phyloP scores from a whole-genome alignment of 1,140 invertebrate species.

The Andrena cerasifolii region DNA sequence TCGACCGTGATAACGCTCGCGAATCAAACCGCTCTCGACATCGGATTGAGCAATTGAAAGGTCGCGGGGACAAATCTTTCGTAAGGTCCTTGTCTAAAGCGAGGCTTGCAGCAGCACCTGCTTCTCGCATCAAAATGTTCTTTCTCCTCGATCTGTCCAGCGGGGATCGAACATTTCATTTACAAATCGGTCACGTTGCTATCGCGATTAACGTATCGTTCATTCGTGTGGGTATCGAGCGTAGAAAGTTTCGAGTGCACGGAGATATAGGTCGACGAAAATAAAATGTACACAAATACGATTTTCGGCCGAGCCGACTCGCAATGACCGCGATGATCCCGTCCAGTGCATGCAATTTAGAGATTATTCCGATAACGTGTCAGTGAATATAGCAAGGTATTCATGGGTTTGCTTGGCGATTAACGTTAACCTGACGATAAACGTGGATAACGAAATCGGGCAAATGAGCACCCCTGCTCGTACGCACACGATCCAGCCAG shows the following conservation, averaged over 20 bases:
- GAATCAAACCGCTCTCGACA: slow-evolving; percentile 13
- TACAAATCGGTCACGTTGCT: slow-evolving; percentile 16
- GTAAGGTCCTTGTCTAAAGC: not conserved
- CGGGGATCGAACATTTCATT: slow-evolving; percentile 11
- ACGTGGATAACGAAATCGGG: not conserved
- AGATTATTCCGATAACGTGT: not conserved
- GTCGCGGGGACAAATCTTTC: slow-evolving; percentile 6
- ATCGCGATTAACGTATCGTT: not conserved
- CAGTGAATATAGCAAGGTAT: too few relatives aligned
- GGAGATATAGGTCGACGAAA: slow-evolving; percentile 19
- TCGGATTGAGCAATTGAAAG: slow-evolving; percentile 48
- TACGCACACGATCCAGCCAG: slow-evolving; percentile 15
- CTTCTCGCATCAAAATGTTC: not conserved
- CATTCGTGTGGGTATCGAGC: slow-evolving; percentile 8
- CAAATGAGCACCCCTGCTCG: slow-evolving; percentile 45
- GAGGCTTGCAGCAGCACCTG: not conserved
- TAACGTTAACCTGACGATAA: not conserved
- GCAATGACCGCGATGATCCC: not conserved
- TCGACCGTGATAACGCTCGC: slow-evolving; percentile 13
- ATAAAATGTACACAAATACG: slow-evolving; percentile 30
- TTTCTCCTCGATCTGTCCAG: too few relatives aligned
- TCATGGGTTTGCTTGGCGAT: not conserved
- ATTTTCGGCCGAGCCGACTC: not conserved
- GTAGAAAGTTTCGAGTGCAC: slow-evolving; percentile 38
- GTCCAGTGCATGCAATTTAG: too few relatives aligned